Evolutionary conservation across 2,888 invertebrate species (phyloP).

Genomic region (Tipula helvola): DNA sequence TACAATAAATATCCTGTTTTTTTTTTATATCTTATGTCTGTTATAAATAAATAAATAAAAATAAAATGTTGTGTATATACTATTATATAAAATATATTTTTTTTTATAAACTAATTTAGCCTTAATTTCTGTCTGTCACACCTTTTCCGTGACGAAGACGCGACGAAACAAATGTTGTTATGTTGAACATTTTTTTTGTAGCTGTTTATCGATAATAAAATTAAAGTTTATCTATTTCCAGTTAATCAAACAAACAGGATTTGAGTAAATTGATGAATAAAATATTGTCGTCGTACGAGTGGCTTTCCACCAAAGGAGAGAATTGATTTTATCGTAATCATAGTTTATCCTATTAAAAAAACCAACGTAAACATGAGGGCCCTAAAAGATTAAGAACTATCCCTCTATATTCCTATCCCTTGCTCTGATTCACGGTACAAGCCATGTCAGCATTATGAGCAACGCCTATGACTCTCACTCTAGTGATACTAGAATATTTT

Average conservation of each 20-base stretch:
- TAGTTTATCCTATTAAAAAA: no score
- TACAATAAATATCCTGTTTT: background rate
- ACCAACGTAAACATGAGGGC: no score
- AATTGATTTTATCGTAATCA: no score
- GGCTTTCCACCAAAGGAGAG: no score
- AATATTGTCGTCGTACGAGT: background rate
- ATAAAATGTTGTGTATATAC: background rate
- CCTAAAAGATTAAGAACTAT: no score
- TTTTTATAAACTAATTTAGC: background rate
- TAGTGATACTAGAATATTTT: no score
- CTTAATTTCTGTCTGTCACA: slow-evolving; percentile 4
- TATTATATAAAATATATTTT: background rate
- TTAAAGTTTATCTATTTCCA: background rate
- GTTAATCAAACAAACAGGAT: background rate
- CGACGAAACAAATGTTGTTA: background rate
- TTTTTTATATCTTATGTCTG: background rate
- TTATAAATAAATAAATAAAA: background rate
- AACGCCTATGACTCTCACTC: no score
- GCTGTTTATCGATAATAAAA: background rate
- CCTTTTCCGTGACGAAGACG: background rate
- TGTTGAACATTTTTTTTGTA: background rate
- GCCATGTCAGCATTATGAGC: no score
- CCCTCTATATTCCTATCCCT: no score
- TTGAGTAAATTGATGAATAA: background rate
- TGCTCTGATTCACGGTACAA: no score